Percentiles rank a stretch among this genome's conserved stretches.
phyloP scores from a whole-genome alignment of 2,113 vertebrate species.

The Thalassoma bifasciatum region DNA sequence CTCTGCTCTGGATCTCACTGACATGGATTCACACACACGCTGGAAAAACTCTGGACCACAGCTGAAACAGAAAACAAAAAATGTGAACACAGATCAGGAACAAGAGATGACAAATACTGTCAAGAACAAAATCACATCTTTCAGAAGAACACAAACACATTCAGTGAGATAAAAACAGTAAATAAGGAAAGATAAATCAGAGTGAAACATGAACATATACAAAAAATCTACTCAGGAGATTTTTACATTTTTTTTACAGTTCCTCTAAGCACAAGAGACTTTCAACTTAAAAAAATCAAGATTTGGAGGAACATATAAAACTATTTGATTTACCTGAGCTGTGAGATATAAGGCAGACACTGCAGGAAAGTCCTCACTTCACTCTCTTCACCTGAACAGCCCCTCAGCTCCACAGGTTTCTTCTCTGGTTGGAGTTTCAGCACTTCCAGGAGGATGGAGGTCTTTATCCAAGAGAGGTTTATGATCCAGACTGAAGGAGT shows the following conservation, averaged over 20 bases:
- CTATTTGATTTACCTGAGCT: conserved; percentile 12
- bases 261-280: no score
- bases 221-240: no score
- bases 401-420: conserved; percentile 1
- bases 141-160: no score
- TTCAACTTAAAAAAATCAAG: no score
- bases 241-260: no score
- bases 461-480: conserved; percentile 28
- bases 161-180: no score
- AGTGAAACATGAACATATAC: no score
- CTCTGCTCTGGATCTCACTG: conserved; percentile 29
- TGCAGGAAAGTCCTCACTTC: conserved; percentile 36
- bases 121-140: no score
- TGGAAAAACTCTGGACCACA: conserved; percentile 45
- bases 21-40: background rate
- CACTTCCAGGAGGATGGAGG: conserved; percentile 37
- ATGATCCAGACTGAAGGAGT: conserved; percentile 7
- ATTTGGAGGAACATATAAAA: no score
- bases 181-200: no score
- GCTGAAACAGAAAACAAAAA: conserved; percentile 14
- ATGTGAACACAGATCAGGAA: background rate
- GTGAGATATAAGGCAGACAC: conserved; percentile 40
- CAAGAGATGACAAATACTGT: background rate
- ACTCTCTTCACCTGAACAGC: conserved; percentile 18
- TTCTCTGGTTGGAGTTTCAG: conserved; percentile 35